Percentiles rank a stretch among this genome's conserved stretches.
Evolutionary conservation across 2,113 vertebrate genomes (phyloP).

Genomic region (Capra hircus): DNA sequence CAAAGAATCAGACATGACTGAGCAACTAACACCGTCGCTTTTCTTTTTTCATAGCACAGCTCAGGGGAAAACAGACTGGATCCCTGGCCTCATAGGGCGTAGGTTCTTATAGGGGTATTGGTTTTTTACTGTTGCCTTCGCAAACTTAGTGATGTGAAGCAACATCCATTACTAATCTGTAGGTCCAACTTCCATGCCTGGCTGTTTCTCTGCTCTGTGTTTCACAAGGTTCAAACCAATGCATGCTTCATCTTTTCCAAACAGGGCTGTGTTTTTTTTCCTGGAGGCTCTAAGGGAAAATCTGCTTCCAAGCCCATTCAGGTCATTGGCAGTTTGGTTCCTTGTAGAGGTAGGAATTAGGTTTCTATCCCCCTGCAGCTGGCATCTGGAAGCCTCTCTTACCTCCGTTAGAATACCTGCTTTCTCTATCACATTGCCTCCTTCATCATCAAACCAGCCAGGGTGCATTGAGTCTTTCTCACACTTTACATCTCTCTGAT

Average conservation of each 20-base stretch:
- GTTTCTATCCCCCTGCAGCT: not conserved
- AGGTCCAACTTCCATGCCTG: not conserved
- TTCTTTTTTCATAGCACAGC: not conserved
- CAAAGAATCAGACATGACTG: not conserved
- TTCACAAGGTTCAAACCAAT: not conserved
- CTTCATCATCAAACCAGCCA: not conserved
- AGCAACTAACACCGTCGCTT: not conserved
- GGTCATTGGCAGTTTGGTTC: not conserved
- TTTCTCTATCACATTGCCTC: not conserved
- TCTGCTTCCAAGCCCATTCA: not conserved
- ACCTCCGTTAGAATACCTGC: not conserved
- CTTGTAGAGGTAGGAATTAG: not conserved
- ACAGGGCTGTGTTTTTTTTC: not conserved
- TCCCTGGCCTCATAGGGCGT: not conserved
- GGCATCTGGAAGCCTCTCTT: not conserved
- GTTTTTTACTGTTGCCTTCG: not conserved
- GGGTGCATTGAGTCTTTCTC: accelerated
- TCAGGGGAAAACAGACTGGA: not conserved
- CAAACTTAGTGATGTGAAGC: not conserved
- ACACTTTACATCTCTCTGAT: not conserved
- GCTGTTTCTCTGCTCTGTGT: not conserved
- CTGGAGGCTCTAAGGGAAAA: not conserved
- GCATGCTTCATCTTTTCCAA: not conserved
- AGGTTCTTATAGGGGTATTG: not conserved
- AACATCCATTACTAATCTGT: not conserved